phyloP scores from a whole-genome alignment of 1,140 invertebrate genomes.

The Cyclina sinensis region DNA sequence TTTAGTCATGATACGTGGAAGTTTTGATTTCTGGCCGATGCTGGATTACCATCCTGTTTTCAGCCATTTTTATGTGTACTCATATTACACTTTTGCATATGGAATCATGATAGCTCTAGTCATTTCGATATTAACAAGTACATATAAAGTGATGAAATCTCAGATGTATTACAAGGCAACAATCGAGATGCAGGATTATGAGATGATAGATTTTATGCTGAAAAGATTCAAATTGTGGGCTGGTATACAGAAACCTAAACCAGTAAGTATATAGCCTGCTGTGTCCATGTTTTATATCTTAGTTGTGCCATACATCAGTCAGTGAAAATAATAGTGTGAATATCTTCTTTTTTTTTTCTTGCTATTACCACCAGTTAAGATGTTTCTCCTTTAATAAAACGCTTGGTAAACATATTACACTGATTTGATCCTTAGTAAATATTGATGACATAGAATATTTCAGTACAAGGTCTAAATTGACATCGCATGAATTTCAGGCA shows the following conservation, averaged over 20 bases:
- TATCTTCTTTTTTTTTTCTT: too few species aligned
- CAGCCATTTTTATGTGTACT: constrained; percentile 80
- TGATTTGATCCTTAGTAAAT: too few species aligned
- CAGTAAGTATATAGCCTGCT: constrained; percentile 78
- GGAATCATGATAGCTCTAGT: constrained; percentile 78
- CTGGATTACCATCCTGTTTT: constrained; percentile 73
- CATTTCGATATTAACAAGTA: constrained; percentile 76
- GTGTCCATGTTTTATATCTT: too few species aligned
- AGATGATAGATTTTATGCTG: constrained; percentile 84
- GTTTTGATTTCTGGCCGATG: constrained; percentile 72
- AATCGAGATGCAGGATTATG: constrained; percentile 82
- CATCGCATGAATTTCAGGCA: constrained; percentile 76
- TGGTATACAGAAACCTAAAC: constrained; percentile 82
- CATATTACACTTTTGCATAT: constrained; percentile 79
- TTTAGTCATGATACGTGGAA: constrained; percentile 76
- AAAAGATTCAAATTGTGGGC: constrained; percentile 82
- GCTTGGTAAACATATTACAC: too few species aligned
- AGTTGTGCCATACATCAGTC: too few species aligned
- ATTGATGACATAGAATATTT: too few species aligned
- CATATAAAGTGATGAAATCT: constrained; percentile 75
- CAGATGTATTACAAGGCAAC: constrained; percentile 81
- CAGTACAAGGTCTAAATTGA: too few species aligned
- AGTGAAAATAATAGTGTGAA: too few species aligned
- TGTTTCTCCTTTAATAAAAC: too few species aligned
- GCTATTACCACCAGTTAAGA: too few species aligned